A percentile compares a stretch with the other conserved stretches of the same genome.
phyloP scores from a whole-genome alignment of 1,140 invertebrate genomes.

The Bombus ignitus region DNA sequence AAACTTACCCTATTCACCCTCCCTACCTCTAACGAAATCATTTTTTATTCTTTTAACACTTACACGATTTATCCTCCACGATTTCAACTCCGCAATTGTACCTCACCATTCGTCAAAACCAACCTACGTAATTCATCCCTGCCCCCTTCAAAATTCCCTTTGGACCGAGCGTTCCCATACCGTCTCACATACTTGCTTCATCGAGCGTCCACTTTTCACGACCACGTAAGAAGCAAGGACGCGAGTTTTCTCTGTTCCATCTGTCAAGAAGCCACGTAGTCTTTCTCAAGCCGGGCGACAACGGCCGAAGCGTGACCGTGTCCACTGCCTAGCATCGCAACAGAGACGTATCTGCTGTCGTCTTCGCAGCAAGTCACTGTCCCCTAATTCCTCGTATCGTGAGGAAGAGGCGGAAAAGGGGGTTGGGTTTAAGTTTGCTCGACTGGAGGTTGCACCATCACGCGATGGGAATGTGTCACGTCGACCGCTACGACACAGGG shows the following conservation, averaged over 20 bases:
- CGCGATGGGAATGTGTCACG: conserved; percentile 21
- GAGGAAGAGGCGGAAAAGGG: background rate
- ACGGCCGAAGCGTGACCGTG: conserved; percentile 1
- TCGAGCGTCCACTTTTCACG: background rate
- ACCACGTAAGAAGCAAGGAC: background rate
- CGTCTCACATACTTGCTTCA: background rate
- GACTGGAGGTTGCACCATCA: background rate
- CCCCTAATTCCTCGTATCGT: conserved; percentile 21
- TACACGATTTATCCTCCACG: too few relatives aligned
- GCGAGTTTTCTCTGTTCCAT: background rate
- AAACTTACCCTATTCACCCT: too few relatives aligned
- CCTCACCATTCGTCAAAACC: background rate
- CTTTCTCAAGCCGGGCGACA: background rate
- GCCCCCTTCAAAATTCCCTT: background rate
- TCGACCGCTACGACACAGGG: background rate
- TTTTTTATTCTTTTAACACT: too few relatives aligned
- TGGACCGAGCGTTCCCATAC: background rate
- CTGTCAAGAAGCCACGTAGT: conserved; percentile 1
- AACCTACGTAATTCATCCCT: background rate
- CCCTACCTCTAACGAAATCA: too few relatives aligned
- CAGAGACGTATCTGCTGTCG: conserved; percentile 24
- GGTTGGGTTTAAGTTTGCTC: background rate
- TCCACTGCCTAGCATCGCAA: background rate
- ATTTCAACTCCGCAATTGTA: background rate
- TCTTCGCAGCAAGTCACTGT: background rate